These are phyloP conservation scores for Metaphire vulgaris DNA, from an alignment of 1,140 invertebrate species.

Conservation along the genomic window DNA sequence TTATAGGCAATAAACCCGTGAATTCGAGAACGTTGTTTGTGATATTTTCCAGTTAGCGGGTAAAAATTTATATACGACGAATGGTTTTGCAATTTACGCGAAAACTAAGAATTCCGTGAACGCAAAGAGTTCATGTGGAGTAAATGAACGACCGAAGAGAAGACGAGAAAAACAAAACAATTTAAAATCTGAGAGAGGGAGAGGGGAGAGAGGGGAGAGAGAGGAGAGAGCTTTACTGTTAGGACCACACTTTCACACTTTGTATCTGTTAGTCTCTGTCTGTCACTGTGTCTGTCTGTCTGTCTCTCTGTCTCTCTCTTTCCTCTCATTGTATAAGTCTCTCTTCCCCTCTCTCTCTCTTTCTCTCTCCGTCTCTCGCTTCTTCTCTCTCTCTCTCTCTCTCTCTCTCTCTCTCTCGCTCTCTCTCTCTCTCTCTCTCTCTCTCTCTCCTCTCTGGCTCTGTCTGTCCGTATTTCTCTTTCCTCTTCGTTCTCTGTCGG, in stretches of 20 bases:
- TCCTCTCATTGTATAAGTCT: not conserved
- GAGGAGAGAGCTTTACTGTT: no score
- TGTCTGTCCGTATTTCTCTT: not conserved
- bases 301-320: not conserved
- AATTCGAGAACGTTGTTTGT: no score
- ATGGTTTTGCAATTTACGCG: not conserved
- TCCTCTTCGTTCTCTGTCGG: not conserved
- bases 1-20: no score
- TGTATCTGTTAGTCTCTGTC: not conserved
- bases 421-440: conserved; percentile 1
- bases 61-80: no score
- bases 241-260: not conserved
- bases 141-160: no score
- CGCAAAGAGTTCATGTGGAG: no score
- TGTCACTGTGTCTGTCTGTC: not conserved
- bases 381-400: not conserved
- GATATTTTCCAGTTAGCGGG: no score
- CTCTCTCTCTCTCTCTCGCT: not conserved
- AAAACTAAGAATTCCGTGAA: not conserved
- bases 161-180: no score
- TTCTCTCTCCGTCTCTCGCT: not conserved
- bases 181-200: no score
- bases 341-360: not conserved
- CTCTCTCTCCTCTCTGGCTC: not conserved
- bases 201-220: no score